Evolutionary conservation across 2,797 vertebrate genomes (phyloP).

Genomic region (Microtus obscurus): DNA sequence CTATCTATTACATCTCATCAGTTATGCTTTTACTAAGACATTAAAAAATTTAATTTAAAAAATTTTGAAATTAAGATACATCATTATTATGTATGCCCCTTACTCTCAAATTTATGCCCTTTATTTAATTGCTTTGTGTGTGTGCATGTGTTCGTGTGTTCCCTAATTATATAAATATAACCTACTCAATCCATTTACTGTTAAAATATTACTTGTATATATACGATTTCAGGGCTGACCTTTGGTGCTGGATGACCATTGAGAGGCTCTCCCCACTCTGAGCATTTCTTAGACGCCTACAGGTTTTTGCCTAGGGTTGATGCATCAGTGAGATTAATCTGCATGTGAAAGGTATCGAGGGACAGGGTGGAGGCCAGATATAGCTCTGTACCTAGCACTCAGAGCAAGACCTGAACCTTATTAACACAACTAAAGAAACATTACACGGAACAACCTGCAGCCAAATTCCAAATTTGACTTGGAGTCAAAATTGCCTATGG

Average conservation of each 20-base stretch:
- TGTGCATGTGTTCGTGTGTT: background rate
- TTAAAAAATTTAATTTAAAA: background rate
- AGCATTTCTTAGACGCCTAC: background rate
- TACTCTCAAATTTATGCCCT: background rate
- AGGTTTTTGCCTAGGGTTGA: background rate
- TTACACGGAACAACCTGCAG: background rate
- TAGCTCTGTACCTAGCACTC: background rate
- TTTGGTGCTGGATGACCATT: background rate
- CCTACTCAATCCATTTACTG: background rate
- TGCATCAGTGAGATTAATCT: background rate
- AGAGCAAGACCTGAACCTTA: background rate
- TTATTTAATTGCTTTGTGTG: background rate
- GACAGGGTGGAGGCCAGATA: background rate
- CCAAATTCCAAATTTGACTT: background rate
- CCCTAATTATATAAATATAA: background rate
- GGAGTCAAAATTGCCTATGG: conserved; percentile 27
- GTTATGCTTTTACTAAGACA: background rate
- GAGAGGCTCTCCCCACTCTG: too few species aligned
- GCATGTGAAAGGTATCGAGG: background rate
- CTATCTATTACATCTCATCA: background rate
- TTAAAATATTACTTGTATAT: background rate
- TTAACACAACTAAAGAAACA: background rate
- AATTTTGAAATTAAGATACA: background rate
- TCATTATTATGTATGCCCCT: background rate
- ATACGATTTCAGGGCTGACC: background rate